Base-by-base conservation (phyloP, 1,140 invertebrate species). In the Chrysopa pallens region DNA sequence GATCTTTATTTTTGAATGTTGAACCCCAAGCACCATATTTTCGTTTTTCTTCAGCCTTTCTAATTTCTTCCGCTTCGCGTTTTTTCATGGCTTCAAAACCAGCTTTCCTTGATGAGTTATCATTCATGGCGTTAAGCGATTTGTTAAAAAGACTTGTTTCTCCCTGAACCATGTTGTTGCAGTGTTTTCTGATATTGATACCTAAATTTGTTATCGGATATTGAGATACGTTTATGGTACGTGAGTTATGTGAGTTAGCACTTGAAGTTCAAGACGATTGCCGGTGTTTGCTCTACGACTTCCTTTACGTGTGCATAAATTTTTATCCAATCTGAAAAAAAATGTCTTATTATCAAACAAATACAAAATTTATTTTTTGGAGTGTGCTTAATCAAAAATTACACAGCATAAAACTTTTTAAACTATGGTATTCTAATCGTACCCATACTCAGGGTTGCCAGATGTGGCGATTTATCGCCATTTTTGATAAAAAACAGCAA, bases 241-340 rank as follows among this genome's bases (percentile, higher is more conserved):
- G 80, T 84, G 80, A 60, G 84, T 79, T 44, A 84, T 67, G 57
- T 78, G 76, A 31, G 80, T 82, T 17, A 84, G 69, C 12, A 85
- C 80, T 57, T 79, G 68, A 52, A 83, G 70, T 69, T 84, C 81
- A 59, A 84, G 62, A 35, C 73, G 68, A 64, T 85, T 85, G 53
- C 78, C 81, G 58, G 76, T 69, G 63, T 84, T 84, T 50, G 77
- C 81, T 44, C 74, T 67, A 46, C 80, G 68, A 57, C 80, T 83
- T 41, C 79, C 80, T 68, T 81, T 80, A 46, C 70, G 67, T 46
- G 76, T 79, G 49, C 65, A 61, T 46, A 83, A 67, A 62, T 82
- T 79, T 67, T 80, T 80, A 46, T 72, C 71, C 56, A 81, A 71
- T 60, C 78, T 82, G 57, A 7, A 69, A 59, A 61, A 42, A 46